These are phyloP conservation scores for Coracias cyanogaster DNA, from an alignment of 2,797 vertebrate species.

Conservation along the genomic window DNA sequence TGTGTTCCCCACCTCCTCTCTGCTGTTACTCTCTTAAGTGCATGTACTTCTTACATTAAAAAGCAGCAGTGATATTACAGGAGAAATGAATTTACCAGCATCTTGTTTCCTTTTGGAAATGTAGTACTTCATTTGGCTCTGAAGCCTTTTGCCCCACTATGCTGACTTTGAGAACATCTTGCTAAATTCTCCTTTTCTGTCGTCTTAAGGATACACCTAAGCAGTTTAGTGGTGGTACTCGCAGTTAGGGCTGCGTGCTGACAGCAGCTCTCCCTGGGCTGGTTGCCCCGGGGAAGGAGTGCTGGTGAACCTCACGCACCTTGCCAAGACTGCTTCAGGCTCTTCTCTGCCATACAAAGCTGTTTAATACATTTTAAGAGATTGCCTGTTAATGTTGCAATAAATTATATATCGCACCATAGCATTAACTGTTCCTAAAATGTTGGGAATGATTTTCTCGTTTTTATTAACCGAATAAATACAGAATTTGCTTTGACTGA, in stretches of 20 bases:
- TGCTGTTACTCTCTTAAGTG: neutral
- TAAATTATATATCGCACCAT: slow-evolving; percentile 40
- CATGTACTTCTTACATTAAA: neutral
- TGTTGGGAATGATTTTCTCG: neutral
- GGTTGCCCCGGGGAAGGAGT: neutral
- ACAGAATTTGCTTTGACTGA: neutral
- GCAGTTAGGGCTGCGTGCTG: neutral
- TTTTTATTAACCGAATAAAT: slow-evolving; percentile 26
- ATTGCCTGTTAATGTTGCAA: slow-evolving; percentile 43
- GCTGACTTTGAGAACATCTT: neutral
- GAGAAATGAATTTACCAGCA: neutral
- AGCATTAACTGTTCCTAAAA: slow-evolving; percentile 56
- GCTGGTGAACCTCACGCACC: too few species aligned
- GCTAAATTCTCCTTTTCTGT: neutral
- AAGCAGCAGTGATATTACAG: neutral
- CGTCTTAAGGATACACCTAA: accelerated
- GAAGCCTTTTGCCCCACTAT: neutral
- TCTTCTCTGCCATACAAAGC: neutral
- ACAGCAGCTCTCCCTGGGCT: neutral
- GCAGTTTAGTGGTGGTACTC: neutral
- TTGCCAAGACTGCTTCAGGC: neutral
- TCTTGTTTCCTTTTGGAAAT: neutral
- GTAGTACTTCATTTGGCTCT: neutral
- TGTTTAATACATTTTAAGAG: slow-evolving; percentile 22
- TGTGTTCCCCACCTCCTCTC: neutral